phyloP scores from a whole-genome alignment of 1,140 invertebrate species.

The Euura lappo region DNA sequence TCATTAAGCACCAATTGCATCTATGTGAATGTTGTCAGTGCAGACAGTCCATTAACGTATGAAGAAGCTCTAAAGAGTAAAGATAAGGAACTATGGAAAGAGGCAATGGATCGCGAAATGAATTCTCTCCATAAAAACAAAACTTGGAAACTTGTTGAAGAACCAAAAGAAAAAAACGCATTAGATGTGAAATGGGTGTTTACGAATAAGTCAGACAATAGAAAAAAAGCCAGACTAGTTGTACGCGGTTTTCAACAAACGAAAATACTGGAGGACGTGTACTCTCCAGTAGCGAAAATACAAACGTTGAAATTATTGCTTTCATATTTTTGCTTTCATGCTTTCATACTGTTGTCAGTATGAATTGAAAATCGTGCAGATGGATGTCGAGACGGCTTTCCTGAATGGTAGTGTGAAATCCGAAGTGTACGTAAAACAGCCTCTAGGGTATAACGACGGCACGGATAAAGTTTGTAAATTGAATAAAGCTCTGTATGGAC shows the following conservation, averaged over 20 bases:
- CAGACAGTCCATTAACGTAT: too few species aligned
- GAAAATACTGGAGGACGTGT: too few species aligned
- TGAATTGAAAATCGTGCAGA: constrained; percentile 29
- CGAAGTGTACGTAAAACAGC: constrained; percentile 3
- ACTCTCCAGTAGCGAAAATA: not conserved
- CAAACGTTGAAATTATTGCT: constrained; percentile 15
- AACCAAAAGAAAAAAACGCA: constrained; percentile 5
- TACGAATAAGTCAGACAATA: constrained; percentile 1
- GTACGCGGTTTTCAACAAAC: too few species aligned
- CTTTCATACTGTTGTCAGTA: constrained; percentile 15
- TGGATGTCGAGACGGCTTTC: constrained; percentile 27
- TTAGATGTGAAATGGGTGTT: constrained; percentile 12
- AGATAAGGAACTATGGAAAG: not conserved
- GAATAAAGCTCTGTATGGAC: constrained; percentile 13
- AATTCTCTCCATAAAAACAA: not conserved
- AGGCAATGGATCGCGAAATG: constrained; percentile 10
- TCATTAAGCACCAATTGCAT: not conserved
- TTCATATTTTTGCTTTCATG: constrained; percentile 15
- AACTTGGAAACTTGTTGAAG: not conserved
- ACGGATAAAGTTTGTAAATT: constrained; percentile 17
- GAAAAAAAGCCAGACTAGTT: constrained; percentile 2
- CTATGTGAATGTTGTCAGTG: too few species aligned
- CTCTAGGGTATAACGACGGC: constrained; percentile 5
- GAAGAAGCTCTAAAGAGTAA: too few species aligned
- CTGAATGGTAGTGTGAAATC: not conserved